Base-by-base conservation (phyloP, 2,113 vertebrate genomes). In the Zosterops lateralis region DNA sequence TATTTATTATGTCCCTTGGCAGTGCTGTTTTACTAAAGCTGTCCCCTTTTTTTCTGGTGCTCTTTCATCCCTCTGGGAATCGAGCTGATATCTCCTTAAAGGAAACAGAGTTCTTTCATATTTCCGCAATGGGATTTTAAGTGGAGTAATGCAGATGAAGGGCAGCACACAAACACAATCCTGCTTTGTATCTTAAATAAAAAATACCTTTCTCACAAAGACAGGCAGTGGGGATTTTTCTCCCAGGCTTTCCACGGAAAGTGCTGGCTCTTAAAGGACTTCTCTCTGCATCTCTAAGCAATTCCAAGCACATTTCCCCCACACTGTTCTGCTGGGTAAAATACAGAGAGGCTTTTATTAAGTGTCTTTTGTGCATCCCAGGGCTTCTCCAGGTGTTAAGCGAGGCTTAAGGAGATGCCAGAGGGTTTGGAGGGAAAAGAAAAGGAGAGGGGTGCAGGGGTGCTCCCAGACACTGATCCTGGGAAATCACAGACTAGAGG, bases 71-170 rank as follows among this genome's bases (percentile, higher is more conserved):
- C 92, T 61, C 50, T 90, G 92, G 93, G 96, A 94, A 89, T 22
- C 10, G 56, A 72, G 20, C 65, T 91, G 90, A 88, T 84, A 73
- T 66, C 86, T 95, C 92, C 95, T 92, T 92, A 92, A 93, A 90
- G 89, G 91, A 95, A 94, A 84, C 65, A 85, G 80, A 93, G 82
- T 72, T 91, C 87, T 96, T 96, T 96, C 84, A 57, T 92, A 95
- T 91, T 93, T 94, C 87, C 29, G 54, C 93, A 95, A 95, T 90
- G 87, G 78, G 93, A 67, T 87, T 95, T 95, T 95, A 96, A 96
- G 93, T 80, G 90, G 86, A 78, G 75, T 89, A 89, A 97, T 94
- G 96, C 84, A 93, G 94, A 94, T 95, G 93, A 95, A 91, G 89
- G 56, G 70, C 84, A 95, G 84, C 77, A 80, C 67, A 94, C 80